Base-by-base conservation (phyloP, 1,140 invertebrate genomes). In the Diabrotica undecimpunctata region DNA sequence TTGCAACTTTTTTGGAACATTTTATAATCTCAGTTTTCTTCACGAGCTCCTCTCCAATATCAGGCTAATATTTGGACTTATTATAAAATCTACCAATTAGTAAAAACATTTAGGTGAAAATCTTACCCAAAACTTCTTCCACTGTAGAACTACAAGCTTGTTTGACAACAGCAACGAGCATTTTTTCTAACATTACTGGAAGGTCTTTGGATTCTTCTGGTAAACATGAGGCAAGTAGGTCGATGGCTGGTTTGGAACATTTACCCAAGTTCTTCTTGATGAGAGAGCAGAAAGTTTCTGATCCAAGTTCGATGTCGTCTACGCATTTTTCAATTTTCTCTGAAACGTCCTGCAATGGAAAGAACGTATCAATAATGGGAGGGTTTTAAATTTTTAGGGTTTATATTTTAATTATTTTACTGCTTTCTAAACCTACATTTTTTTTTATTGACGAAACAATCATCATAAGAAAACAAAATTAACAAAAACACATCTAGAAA, bases 91-190 rank as follows among this genome's bases (percentile, higher is more conserved):
- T n/a, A n/a, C n/a, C n/a, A n/a, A n/a, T n/a, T n/a, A 8, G 39
- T 46, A 46, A 10, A 46, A 46, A 46, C 3, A 46, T 6, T 46
- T 46, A 6, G 3, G 41, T 25, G 4, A 25, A 46, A 46, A 6
- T 65, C 66, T 55, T 50, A 68, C 66, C 66, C 25, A 68, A 58
- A 61, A 68, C 61, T 25, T 68, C 52, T 57, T 68, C 66, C 25
- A 64, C 66, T 10, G 64, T 64, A 13, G 59, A 56, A 11, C 58
- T 61, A 35, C 66, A 68, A 41, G 61, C 14, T 46, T 68, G 60
- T 25, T 64, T 35, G 5, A 61, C 14, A 11, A 54, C 38, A 6
- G 59, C 64, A 7, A 39, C 35, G 7, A 68, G 10, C n/a, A 61
- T 38, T 57, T 62, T 39, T 6, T 56, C 54, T 10, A 56, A 38